Conservation (phyloP, 2,797 vertebrate species). For the Threskiornis aethiopicus region DNA sequence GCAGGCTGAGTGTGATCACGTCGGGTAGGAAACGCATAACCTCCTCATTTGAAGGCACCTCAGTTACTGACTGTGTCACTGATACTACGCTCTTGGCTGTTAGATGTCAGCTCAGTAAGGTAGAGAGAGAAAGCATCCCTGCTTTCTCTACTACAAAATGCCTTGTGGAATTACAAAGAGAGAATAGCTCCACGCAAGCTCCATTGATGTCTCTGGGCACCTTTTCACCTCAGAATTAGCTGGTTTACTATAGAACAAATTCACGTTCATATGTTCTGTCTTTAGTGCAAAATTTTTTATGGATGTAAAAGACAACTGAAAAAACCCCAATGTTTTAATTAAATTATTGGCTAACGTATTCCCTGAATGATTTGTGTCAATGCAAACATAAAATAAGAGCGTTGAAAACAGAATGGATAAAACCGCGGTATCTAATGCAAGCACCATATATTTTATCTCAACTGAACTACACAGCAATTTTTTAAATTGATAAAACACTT, state of each 20-base stretch:
- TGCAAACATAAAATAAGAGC: background rate
- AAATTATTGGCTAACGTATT: background rate
- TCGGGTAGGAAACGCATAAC: conserved; percentile 3
- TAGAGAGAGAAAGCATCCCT: background rate
- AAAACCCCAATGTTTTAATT: background rate
- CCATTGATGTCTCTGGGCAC: background rate
- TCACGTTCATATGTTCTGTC: background rate
- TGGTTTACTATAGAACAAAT: background rate
- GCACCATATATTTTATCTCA: background rate
- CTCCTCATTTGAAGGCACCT: conserved; percentile 22
- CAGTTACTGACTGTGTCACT: conserved; percentile 1
- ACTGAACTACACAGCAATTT: background rate
- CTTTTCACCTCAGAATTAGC: background rate
- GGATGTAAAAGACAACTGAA: background rate
- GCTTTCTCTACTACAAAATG: background rate
- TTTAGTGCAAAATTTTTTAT: background rate
- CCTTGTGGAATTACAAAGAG: background rate
- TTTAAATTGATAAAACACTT: background rate
- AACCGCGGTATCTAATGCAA: background rate
- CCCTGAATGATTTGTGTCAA: background rate
- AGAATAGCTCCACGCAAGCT: background rate
- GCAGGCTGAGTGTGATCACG: background rate
- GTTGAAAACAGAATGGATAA: background rate
- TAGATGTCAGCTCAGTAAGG: conserved; percentile 11
- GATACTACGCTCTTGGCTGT: conserved; percentile 43